Evolutionary conservation across 2,888 invertebrate genomes (phyloP), one percentile per base, ranked within the genome.

Genomic region (Agriopis marginaria): DNA sequence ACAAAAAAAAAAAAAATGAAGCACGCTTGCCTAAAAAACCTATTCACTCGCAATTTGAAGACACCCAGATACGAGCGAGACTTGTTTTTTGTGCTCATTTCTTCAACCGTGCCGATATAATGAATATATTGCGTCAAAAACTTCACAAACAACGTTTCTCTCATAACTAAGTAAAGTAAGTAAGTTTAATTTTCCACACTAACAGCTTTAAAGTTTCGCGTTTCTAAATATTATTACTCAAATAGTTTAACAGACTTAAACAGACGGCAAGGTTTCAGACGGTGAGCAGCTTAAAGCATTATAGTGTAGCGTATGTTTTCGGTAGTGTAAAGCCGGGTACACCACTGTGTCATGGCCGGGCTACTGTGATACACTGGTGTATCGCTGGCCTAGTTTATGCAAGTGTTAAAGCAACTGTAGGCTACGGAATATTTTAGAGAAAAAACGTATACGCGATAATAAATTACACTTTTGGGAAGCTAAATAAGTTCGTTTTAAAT

Each of bases 251-350:
- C 72, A 73, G 65, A 64, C 67, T 73, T 64, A 75, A 76, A 79
- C 72, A 23, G 17, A 23, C 17, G 17, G 17, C 17, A 23, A 23
- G 17, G 17, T 23, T 23, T 23, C 74, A 68, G 70, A 68, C 32
- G 23, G 3, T 3, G 32, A 17, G 0, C 56, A 44, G 56, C 42
- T 44, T 56, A 10, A 11, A 56, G 14, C 47, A 8, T 17, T 4
- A 47, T 9, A 51, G 17, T 40, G 49, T 6, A 6, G 67, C 76
- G 78, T 83, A 77, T 81, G 79, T 83, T 81, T 77, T 62, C 55
- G 44, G 71, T 74, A 79, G 77, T 78, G 74, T 77, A 80, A 82
- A 83, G 76, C 80, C 75, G 80, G 76, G 76, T 76, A 75, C 61
- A 61, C 61, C 42, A 62, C 54, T 49, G 60, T 64, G 71, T 66